Evolutionary conservation across 2,797 vertebrate genomes (phyloP).

Genomic region (Enteromius argenteus): DNA sequence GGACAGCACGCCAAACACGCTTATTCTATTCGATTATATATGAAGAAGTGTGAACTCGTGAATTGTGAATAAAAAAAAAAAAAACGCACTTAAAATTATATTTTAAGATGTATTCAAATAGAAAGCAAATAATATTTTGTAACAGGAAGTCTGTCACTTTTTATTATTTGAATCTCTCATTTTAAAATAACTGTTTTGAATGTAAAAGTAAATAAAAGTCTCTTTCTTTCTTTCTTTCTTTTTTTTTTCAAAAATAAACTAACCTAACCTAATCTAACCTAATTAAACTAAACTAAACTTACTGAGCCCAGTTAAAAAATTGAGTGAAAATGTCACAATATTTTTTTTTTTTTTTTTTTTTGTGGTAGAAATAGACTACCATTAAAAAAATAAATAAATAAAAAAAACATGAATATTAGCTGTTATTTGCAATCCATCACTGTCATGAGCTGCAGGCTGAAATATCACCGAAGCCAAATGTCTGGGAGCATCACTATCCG

Average conservation of each 20-base stretch:
- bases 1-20: too few relatives aligned
- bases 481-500: not conserved
- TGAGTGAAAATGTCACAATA: not conserved
- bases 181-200: not conserved
- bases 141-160: not conserved
- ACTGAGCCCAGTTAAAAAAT: too few relatives aligned
- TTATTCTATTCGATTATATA: too few relatives aligned
- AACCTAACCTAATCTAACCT: too few relatives aligned
- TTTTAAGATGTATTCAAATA: not conserved
- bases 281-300: too few relatives aligned
- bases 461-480: not conserved
- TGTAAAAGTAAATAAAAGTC: too few relatives aligned
- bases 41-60: too few relatives aligned
- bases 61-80: too few relatives aligned
- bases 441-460: not conserved
- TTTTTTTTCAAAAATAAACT: too few relatives aligned
- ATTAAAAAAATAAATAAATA: not conserved
- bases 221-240: too few relatives aligned
- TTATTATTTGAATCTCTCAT: not conserved
- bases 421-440: not conserved
- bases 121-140: not conserved
- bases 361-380: not conserved
- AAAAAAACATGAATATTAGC: not conserved
- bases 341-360: not conserved
- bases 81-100: too few relatives aligned